Base-by-base conservation (phyloP, 2,797 vertebrate species). In the Spea hammondii region DNA sequence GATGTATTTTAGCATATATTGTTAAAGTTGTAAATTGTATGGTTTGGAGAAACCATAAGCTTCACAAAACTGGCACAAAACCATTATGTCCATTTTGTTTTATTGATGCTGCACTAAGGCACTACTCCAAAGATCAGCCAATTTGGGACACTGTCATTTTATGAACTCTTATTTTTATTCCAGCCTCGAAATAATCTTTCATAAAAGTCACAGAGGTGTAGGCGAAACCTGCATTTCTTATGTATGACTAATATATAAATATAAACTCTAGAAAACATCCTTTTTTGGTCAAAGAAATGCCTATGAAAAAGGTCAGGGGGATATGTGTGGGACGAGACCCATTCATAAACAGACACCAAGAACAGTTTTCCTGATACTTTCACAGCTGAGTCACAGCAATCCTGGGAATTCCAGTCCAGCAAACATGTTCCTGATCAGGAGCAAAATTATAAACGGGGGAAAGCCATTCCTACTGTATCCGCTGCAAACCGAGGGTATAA, bases 311-410 rank as follows among this genome's bases (percentile, higher is more conserved):
- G 78, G 78, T 79, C 85, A 83, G 55, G 50, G 10, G 73, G 53
- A 79, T 64, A 72, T 72, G 66, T 75, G 71, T 76, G 68, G 46
- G 55, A 84, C 66, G 68, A 44, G 55, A 84, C 66, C 57, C 68
- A 77, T 82, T 78, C 72, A 80, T 86, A 84, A 85, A 84, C 84
- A 85, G 74, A 81, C 73, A 78, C 66, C 78, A 81, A 80, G 77
- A 84, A 80, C 82, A 84, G 84, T 72, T 78, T 72, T 72, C 48
- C 71, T 79, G 55, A 81, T 79, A 85, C 3, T 32, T 32, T 72
- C 77, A 81, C 65, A 48, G 66, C 45, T 82, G 77, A 83, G 59
- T 83, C 82, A 83, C 66, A 53, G 76, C 67, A 82, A 79, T 81
- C 50, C 79, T 80, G 82, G 77, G 82, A 80, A 79, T 81, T 51